Percentiles rank a stretch among this genome's conserved stretches.
Evolutionary conservation across 1,140 invertebrate genomes (phyloP).

Genomic region (Daktulosphaira vitifoliae): DNA sequence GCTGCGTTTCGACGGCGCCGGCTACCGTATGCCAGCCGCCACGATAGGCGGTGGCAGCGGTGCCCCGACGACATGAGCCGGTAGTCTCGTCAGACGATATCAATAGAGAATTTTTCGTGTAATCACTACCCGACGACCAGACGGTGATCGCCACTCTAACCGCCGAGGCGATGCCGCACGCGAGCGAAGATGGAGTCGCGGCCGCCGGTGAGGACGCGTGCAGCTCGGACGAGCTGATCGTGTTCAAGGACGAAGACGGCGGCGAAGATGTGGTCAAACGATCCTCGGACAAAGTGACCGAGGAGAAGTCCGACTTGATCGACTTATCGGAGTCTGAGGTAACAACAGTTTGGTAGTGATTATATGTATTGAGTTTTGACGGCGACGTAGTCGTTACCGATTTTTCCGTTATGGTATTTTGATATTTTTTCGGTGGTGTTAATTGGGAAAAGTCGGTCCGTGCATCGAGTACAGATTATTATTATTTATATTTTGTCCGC

Average conservation of each 20-base stretch:
- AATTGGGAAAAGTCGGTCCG: too few species aligned
- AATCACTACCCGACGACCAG: too few species aligned
- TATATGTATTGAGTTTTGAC: too few species aligned
- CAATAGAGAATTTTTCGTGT: too few species aligned
- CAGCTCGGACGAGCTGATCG: slow-evolving; percentile 31
- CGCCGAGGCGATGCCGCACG: slow-evolving; percentile 23
- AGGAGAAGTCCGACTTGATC: slow-evolving; percentile 29
- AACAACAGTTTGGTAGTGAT: too few species aligned
- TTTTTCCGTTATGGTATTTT: too few species aligned
- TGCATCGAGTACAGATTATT: background rate
- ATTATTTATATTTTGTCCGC: slow-evolving; percentile 20
- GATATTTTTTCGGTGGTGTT: too few species aligned
- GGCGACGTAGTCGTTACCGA: too few species aligned
- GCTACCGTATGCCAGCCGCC: slow-evolving; percentile 24
- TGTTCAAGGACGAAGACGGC: slow-evolving; percentile 30
- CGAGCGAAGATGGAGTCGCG: slow-evolving; percentile 28
- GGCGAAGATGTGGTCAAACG: slow-evolving; percentile 28
- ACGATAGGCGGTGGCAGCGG: slow-evolving; percentile 3
- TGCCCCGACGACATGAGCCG: background rate
- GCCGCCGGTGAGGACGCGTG: slow-evolving; percentile 31
- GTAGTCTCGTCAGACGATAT: too few species aligned
- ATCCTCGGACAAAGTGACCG: slow-evolving; percentile 28
- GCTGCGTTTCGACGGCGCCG: slow-evolving; percentile 25
- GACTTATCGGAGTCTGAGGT: slow-evolving; percentile 27
- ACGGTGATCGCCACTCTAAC: background rate